Evolutionary conservation across 2,797 vertebrate species (phyloP).

Genomic region (Bovichtus diacanthus): DNA sequence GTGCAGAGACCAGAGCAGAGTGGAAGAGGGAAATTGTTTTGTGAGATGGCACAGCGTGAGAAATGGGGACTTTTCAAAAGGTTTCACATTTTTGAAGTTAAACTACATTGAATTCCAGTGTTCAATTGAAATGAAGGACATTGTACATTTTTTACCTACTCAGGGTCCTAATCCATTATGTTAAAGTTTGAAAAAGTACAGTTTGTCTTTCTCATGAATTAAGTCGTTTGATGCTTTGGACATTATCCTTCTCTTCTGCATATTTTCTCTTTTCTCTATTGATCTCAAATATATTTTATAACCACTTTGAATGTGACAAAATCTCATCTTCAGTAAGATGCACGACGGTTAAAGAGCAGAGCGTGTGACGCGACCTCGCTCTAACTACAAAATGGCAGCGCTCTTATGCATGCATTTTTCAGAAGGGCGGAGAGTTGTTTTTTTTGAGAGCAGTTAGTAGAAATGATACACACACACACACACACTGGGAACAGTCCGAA

Average conservation of each 20-base stretch:
- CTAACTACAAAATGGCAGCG: slow-evolving; percentile 8
- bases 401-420: slow-evolving; percentile 44
- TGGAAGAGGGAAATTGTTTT: background rate
- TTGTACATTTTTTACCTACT: background rate
- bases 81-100: background rate
- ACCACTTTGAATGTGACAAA: background rate
- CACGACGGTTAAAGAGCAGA: background rate
- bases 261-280: background rate
- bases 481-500: slow-evolving; percentile 39
- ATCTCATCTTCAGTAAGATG: background rate
- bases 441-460: slow-evolving; percentile 37
- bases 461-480: slow-evolving; percentile 31
- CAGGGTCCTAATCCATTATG: background rate
- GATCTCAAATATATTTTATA: background rate
- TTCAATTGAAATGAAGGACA: slow-evolving; percentile 17
- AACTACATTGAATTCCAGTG: background rate
- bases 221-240: background rate
- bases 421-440: slow-evolving; percentile 22
- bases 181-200: background rate
- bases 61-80: background rate
- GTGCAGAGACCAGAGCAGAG: background rate
- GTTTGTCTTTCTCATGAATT: slow-evolving; percentile 1
- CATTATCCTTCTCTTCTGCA: background rate
- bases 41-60: background rate
- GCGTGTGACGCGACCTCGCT: background rate